Evolutionary conservation across 2,888 invertebrate species (phyloP).

Genomic region (Leptopterna dolabrata): DNA sequence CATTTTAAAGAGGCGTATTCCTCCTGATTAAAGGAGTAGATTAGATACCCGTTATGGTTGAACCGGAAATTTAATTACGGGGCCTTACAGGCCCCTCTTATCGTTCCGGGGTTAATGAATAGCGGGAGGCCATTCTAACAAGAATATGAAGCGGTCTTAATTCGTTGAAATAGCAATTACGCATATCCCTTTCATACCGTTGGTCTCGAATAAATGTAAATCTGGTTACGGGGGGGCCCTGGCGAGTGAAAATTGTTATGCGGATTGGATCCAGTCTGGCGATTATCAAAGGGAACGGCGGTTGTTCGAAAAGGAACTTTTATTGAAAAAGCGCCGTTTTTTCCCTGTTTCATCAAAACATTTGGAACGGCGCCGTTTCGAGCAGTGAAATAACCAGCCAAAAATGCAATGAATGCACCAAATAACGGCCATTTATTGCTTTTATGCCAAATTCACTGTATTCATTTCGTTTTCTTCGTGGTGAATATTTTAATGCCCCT

Average conservation of each 20-base stretch:
- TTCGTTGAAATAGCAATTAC: slow-evolving; percentile 50
- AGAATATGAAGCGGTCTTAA: slow-evolving; percentile 47
- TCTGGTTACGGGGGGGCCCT: not conserved
- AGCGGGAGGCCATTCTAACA: slow-evolving; percentile 30
- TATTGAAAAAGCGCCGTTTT: not conserved
- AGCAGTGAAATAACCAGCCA: too few species aligned
- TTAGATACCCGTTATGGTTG: slow-evolving; percentile 52
- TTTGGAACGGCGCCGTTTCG: not conserved
- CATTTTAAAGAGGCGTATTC: slow-evolving; percentile 53
- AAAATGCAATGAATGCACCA: too few species aligned
- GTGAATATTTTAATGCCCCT: too few species aligned
- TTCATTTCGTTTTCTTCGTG: too few species aligned
- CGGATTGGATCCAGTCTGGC: not conserved
- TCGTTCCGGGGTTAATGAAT: slow-evolving; percentile 43
- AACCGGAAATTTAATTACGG: slow-evolving; percentile 52
- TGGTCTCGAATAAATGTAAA: slow-evolving; percentile 28
- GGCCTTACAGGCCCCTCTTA: slow-evolving; percentile 35
- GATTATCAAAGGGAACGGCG: not conserved
- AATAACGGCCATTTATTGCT: too few species aligned
- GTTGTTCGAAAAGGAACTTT: not conserved
- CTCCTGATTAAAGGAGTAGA: slow-evolving; percentile 51
- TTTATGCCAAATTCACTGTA: too few species aligned
- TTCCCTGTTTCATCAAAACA: not conserved
- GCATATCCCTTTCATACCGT: slow-evolving; percentile 37
- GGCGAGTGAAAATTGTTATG: not conserved